phyloP scores from a whole-genome alignment of 2,888 invertebrate species.

The Apocheima hispidaria region DNA sequence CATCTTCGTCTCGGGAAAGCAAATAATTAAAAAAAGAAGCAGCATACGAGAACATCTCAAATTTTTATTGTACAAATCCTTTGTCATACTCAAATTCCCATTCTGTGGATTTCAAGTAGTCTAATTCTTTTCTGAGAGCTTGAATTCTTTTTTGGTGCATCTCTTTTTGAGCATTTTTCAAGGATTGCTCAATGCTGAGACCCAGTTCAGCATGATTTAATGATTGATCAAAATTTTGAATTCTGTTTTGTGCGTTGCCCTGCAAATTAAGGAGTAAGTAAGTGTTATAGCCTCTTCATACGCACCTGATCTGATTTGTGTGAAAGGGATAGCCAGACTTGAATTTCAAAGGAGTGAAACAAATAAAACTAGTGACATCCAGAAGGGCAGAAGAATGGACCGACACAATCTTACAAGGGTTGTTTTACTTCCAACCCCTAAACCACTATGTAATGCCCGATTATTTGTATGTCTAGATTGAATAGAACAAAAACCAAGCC shows the following conservation, averaged over 20 bases:
- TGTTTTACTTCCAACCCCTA: too few relatives aligned
- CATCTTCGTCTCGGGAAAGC: conserved; percentile 58
- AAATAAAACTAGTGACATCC: too few relatives aligned
- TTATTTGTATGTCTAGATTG: too few relatives aligned
- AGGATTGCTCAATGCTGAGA: conserved; percentile 83
- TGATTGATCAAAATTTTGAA: conserved; percentile 77
- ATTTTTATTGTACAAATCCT: conserved; percentile 85
- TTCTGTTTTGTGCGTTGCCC: conserved; percentile 65
- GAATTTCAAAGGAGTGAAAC: too few relatives aligned
- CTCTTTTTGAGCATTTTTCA: conserved; percentile 87
- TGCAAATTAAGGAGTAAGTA: conserved; percentile 54
- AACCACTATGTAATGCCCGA: too few relatives aligned
- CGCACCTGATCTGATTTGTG: too few relatives aligned
- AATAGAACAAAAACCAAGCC: too few relatives aligned
- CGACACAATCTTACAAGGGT: too few relatives aligned
- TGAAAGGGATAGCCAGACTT: too few relatives aligned
- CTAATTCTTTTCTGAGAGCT: conserved; percentile 90
- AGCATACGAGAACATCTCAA: conserved; percentile 78
- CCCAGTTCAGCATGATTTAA: conserved; percentile 83
- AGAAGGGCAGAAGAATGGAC: too few relatives aligned
- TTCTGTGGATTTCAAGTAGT: conserved; percentile 91
- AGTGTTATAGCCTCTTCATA: too few relatives aligned
- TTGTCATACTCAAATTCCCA: conserved; percentile 93
- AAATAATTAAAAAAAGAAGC: conserved; percentile 71
- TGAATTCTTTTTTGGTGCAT: conserved; percentile 90